These are phyloP conservation scores for Blomia tropicalis DNA, from an alignment of 2,888 invertebrate species.

Conservation along the genomic window DNA sequence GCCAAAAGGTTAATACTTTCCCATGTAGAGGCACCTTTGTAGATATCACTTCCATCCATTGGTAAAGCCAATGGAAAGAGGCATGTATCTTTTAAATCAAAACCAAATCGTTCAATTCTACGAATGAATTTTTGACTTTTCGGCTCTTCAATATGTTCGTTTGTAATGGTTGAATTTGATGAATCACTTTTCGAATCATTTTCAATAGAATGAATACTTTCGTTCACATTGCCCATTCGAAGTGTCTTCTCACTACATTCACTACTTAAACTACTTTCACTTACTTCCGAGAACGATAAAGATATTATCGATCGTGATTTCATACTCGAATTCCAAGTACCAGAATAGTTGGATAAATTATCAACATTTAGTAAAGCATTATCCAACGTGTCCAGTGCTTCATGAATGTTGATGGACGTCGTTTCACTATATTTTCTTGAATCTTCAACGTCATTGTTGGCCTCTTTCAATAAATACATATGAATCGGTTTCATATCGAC, in stretches of 20 bases:
- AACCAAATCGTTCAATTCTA: constrained; percentile 16
- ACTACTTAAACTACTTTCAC: background rate
- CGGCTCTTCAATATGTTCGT: too few species aligned
- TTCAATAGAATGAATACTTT: background rate
- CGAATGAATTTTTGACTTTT: constrained; percentile 12
- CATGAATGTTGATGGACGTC: too few species aligned
- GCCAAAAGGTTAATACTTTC: constrained; percentile 9
- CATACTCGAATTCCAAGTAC: background rate
- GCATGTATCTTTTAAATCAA: constrained; percentile 16
- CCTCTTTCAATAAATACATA: background rate
- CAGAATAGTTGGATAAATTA: background rate
- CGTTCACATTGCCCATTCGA: background rate
- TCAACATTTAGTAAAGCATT: background rate
- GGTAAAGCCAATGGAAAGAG: constrained; percentile 21
- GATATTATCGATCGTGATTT: background rate
- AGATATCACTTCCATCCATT: constrained; percentile 23
- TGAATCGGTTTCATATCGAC: background rate
- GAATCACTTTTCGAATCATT: background rate
- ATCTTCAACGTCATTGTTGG: background rate
- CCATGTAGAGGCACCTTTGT: constrained; percentile 17
- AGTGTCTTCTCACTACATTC: background rate
- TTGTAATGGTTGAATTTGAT: too few species aligned
- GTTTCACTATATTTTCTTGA: too few species aligned
- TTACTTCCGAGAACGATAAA: background rate
- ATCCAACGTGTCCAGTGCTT: background rate